Conservation (phyloP, 2,888 invertebrate genomes). For the Cerastis rubricosa region DNA sequence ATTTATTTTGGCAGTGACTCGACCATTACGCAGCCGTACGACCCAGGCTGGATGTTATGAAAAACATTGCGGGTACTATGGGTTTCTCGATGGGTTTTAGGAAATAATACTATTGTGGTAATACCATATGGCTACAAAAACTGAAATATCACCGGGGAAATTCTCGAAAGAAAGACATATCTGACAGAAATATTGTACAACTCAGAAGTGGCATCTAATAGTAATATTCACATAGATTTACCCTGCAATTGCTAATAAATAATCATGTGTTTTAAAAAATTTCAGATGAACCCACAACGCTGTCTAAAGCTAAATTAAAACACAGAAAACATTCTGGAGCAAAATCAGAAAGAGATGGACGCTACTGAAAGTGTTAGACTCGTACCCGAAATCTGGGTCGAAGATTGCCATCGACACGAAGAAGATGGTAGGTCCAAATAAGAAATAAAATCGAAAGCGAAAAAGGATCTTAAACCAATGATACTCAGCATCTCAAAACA, state of each 20-base stretch:
- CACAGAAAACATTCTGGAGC: too few species aligned
- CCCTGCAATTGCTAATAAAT: too few species aligned
- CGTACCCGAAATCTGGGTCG: background rate
- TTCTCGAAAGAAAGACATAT: background rate
- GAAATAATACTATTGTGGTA: background rate
- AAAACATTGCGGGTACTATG: conserved; percentile 78
- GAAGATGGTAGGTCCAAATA: background rate
- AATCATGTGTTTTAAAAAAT: too few species aligned
- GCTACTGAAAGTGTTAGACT: background rate
- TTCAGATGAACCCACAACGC: too few species aligned
- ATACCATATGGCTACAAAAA: background rate
- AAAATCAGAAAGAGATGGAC: too few species aligned
- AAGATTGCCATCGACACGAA: background rate
- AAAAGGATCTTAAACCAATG: conserved; percentile 38
- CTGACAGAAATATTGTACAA: too few species aligned
- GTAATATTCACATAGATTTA: too few species aligned
- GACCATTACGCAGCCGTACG: conserved; percentile 84
- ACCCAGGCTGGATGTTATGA: conserved; percentile 79
- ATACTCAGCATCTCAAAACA: conserved; percentile 53
- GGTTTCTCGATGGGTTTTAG: conserved; percentile 44
- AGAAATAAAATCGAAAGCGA: conserved; percentile 25
- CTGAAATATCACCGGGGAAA: background rate
- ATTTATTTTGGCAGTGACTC: conserved; percentile 90
- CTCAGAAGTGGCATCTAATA: too few species aligned
- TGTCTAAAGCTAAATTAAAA: too few species aligned